Conservation (phyloP, 2,888 invertebrate species). For the Molorchus minor region DNA sequence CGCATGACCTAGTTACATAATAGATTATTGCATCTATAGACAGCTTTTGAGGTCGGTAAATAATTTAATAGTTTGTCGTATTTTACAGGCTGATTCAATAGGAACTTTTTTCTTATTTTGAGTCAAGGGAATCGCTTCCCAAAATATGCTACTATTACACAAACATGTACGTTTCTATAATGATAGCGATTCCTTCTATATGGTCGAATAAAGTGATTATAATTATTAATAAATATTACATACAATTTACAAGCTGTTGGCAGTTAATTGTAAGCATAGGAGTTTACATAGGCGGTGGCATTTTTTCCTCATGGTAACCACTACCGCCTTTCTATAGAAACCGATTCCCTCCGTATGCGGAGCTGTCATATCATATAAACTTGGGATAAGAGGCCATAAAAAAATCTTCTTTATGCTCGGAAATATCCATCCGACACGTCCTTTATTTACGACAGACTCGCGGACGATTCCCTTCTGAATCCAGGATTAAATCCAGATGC, state of each 20-base stretch:
- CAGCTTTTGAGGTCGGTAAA: constrained; percentile 19
- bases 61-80: constrained; percentile 15
- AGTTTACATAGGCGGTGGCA: too few relatives aligned
- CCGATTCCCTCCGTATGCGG: not conserved
- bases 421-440: constrained; percentile 13
- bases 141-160: too few relatives aligned
- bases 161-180: too few relatives aligned
- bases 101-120: too few relatives aligned
- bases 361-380: constrained; percentile 5
- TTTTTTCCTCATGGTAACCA: too few relatives aligned
- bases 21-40: constrained; percentile 8
- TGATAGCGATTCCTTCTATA: too few relatives aligned
- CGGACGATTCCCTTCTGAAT: not conserved
- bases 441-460: constrained; percentile 4
- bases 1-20: constrained; percentile 20
- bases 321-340: not conserved
- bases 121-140: too few relatives aligned
- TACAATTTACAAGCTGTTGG: too few relatives aligned
- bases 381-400: constrained; percentile 1
- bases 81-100: too few relatives aligned
- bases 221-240: too few relatives aligned
- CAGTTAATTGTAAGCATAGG: too few relatives aligned
- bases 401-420: not conserved
- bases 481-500: constrained; percentile 11
- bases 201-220: too few relatives aligned